Evolutionary conservation across 2,888 invertebrate genomes (phyloP).

Genomic region (Carpatolechia fugitivella): DNA sequence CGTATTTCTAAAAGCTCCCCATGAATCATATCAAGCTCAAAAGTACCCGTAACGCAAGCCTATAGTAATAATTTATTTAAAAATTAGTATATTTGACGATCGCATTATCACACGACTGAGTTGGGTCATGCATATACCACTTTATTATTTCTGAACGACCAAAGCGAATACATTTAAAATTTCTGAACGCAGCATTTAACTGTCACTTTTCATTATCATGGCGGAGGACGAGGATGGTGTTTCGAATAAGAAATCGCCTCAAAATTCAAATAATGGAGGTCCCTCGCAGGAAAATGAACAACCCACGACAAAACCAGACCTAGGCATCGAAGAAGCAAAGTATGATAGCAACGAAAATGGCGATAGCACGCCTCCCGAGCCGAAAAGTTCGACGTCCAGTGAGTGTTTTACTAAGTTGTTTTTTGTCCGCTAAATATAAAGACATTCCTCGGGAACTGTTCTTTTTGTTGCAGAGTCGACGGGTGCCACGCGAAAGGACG

Average conservation of each 20-base stretch:
- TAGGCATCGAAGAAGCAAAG: slow-evolving; percentile 73
- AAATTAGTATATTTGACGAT: too few species aligned
- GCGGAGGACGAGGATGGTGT: slow-evolving; percentile 77
- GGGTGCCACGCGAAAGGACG: slow-evolving; percentile 79
- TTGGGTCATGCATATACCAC: neutral
- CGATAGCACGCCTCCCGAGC: slow-evolving; percentile 52
- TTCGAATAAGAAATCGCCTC: slow-evolving; percentile 70
- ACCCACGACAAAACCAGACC: slow-evolving; percentile 63
- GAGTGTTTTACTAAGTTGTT: slow-evolving; percentile 69
- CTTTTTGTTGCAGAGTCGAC: slow-evolving; percentile 62
- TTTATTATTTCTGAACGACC: slow-evolving; percentile 34
- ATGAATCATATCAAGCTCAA: too few species aligned
- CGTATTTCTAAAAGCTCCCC: too few species aligned
- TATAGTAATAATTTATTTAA: too few species aligned
- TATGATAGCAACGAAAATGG: slow-evolving; percentile 67
- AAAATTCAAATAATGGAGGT: slow-evolving; percentile 65
- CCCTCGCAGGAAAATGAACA: slow-evolving; percentile 61
- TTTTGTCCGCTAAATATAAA: slow-evolving; percentile 69
- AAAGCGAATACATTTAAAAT: slow-evolving; percentile 14
- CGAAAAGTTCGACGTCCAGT: slow-evolving; percentile 69
- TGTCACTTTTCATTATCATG: slow-evolving; percentile 75
- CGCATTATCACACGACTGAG: too few species aligned
- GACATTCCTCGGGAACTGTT: slow-evolving; percentile 44
- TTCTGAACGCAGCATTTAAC: slow-evolving; percentile 43
- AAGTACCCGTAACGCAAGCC: too few species aligned